Evolutionary conservation across 2,888 invertebrate genomes (phyloP), one percentile per base, ranked within the genome.

Genomic region (Drosophila mettleri): DNA sequence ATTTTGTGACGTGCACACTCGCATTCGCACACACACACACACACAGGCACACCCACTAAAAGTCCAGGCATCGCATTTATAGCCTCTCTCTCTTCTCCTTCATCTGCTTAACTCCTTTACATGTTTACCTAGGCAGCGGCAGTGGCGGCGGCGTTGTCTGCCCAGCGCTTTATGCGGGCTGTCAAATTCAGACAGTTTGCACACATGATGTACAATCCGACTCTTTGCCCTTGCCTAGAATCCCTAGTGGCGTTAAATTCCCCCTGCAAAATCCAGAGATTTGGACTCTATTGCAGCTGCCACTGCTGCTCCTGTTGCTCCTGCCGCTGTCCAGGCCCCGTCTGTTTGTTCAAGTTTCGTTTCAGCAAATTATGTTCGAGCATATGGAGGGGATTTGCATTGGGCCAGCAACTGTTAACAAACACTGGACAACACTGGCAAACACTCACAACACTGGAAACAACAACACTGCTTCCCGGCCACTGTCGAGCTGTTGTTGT

Each of bases 141-240:
- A 33, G 53, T 48, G 65, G 9, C 41, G 31, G 51, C 43, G 39
- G 46, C 53, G 68, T 69, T 63, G 69, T 80, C 80, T 71, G 74
- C 53, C 34, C 70, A 51, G 62, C 76, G 75, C 86, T 89, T 86
- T 89, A 89, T 89, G 89, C 89, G 89, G 89, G 89, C 85, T 89
- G 86, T 86, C 89, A 86, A 86, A 88, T 77, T 83, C 82, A 83
- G 82, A 83, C 82, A 83, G 87, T 88, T 84, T 80, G 82, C 78
- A 86, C 89, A 87, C 82, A 86, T 76, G 79, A 58, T 59, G 75
- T 48, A 51, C 54, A 65, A 55, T 43, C 3, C 22, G 5, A 36
- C 29, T 34, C 27, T 18, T 16, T 27, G 6, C 9, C 12, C 55
- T 18, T 12, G 1, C 16, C 8, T 24, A 4, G 24, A 16, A 8